Evolutionary conservation across 2,888 invertebrate species (phyloP), one percentile per base, ranked within the genome.

Genomic region (Drosophila barbarae): DNA sequence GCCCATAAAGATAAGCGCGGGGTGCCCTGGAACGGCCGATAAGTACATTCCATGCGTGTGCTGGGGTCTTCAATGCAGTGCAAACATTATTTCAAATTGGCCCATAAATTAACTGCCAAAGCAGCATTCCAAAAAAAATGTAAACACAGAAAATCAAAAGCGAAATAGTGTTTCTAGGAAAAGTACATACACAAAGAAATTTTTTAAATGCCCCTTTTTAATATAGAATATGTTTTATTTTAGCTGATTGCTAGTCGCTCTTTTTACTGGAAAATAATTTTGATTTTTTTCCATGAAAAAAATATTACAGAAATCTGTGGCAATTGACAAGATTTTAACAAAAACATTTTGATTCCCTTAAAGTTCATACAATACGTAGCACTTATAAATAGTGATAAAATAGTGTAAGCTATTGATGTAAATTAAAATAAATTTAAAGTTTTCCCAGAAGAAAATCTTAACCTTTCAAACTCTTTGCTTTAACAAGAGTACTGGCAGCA

Each of bases 1-100:
- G 77, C 66, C 52, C 61, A 77, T 74, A 66, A 80, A 80, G 81
- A 76, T 77, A 77, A 74, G 74, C 65, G 32, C 36, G 58, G 34
- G 42, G 35, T 34, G 55, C 30, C 23, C 21, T 41, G 52, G 53
- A 36, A 36, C 28, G 13, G 23, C 39, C 58, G 70, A 76, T 79
- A 76, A 61, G 73, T 32, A 39, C 21, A 38, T 34, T 55, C 26
- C 49, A 47, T 35, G 23, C 49, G 8, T 13, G 26, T 4, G n/a
- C 9, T 21, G 15, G 36, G 44, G 44, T 26, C 32, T 41, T 57
- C 39, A 54, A 55, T 55, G 30, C 34, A 55, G 54, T 26, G 35
- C 56, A 63, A 74, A 64, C 56, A 69, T 64, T 36, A 54, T 52
- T 34, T n/a, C 49, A 73, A 69, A 60, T 63, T 68, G 15, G 59